Evolutionary conservation across 2,888 invertebrate genomes (phyloP).

Genomic region (Drosophila nigritarsus): DNA sequence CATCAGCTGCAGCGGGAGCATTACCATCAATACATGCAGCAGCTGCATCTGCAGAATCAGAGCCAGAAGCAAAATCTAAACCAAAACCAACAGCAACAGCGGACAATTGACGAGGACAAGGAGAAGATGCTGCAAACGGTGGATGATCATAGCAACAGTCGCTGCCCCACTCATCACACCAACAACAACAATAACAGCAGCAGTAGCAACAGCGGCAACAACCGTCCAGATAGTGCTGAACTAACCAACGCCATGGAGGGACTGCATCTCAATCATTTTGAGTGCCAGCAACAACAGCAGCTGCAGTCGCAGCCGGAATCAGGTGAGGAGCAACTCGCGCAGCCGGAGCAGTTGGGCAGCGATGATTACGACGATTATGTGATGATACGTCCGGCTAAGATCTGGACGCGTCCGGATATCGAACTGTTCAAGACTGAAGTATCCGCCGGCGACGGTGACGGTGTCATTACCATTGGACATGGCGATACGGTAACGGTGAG

Average conservation of each 20-base stretch:
- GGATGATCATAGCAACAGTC: conserved; percentile 11
- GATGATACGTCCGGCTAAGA: conserved; percentile 91
- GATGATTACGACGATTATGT: conserved; percentile 85
- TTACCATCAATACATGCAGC: conserved; percentile 99
- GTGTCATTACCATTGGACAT: conserved; percentile 96
- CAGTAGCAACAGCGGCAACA: conserved; percentile 18
- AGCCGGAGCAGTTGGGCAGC: conserved; percentile 34
- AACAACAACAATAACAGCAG: conserved; percentile 17
- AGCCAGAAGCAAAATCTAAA: conserved; percentile 37
- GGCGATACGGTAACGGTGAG: conserved; percentile 97
- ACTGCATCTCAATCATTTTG: conserved; percentile 64
- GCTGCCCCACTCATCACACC: conserved; percentile 15
- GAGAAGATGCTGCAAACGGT: conserved; percentile 6
- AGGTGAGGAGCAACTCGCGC: conserved; percentile 43
- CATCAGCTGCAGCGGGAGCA: conserved; percentile 99
- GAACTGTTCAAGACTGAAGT: conserved; percentile 96
- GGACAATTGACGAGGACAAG: conserved; percentile 9
- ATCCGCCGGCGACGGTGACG: conserved; percentile 91
- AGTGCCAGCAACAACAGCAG: conserved; percentile 55
- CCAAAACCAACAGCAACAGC: conserved; percentile 36
- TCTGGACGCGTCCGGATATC: conserved; percentile 97
- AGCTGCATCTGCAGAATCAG: conserved; percentile 87
- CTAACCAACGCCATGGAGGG: conserved; percentile 49
- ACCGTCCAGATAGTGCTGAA: conserved; percentile 24
- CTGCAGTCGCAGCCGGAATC: conserved; percentile 9